Conservation (phyloP, 2,888 invertebrate species). For the Monopis laevigella region DNA sequence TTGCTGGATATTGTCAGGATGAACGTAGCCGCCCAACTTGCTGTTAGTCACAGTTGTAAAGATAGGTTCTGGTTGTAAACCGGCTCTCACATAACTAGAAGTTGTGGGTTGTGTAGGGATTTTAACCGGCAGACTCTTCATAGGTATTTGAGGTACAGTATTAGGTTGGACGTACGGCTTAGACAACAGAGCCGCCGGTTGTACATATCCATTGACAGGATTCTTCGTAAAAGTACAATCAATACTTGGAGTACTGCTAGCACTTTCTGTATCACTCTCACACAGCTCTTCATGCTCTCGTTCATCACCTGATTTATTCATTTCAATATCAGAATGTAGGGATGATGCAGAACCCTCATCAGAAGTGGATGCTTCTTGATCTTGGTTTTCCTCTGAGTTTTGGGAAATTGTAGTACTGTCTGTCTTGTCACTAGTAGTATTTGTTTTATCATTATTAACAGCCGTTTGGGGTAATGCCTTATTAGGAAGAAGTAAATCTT, state of each 20-base stretch:
- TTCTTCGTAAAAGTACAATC: conserved; percentile 41
- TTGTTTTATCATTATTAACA: conserved; percentile 42
- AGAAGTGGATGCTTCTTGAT: conserved; percentile 50
- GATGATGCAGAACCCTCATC: conserved; percentile 54
- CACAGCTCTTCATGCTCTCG: conserved; percentile 6
- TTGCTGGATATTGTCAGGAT: conserved; percentile 42
- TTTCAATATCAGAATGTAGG: conserved; percentile 41
- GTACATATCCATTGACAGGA: conserved; percentile 40
- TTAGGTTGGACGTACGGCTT: conserved; percentile 37
- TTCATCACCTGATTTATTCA: conserved; percentile 29
- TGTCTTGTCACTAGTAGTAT: conserved; percentile 52
- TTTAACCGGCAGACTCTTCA: conserved; percentile 25
- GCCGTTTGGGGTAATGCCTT: conserved; percentile 39
- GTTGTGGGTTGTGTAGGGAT: conserved; percentile 34
- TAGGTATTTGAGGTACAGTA: conserved; percentile 27
- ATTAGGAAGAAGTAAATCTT: conserved; percentile 50
- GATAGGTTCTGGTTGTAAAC: conserved; percentile 39
- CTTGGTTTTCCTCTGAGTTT: conserved; percentile 36
- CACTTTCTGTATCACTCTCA: conserved; percentile 31
- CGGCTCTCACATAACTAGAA: conserved; percentile 57
- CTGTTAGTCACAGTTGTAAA: conserved; percentile 41
- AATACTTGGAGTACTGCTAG: conserved; percentile 37
- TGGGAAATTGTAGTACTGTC: conserved; percentile 59
- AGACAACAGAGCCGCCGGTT: conserved; percentile 30
- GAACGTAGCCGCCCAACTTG: conserved; percentile 48